Base-by-base conservation (phyloP, 2,888 invertebrate species). In the Ectemnius lituratus region DNA sequence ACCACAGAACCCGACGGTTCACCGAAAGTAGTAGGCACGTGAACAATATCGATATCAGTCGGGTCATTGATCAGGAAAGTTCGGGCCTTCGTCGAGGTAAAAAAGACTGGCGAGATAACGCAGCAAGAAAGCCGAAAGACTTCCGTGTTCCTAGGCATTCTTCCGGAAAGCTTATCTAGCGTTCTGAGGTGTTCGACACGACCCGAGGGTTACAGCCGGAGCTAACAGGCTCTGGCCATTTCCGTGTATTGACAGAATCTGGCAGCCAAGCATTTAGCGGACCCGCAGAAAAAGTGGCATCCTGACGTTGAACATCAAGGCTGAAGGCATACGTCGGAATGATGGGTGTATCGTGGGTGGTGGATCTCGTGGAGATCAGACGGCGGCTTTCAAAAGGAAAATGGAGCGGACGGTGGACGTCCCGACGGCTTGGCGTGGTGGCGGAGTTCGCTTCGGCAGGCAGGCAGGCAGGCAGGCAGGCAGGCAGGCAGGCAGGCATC, bases 361-460 rank as follows among this genome's bases (percentile, higher is more conserved):
- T 37, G 37, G 37, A 37, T 37, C 37, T 37, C 37, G 37, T 1
- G 1, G 52, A n/a, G 18, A 45, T 8, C 37, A 18, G 20, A 66
- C 37, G 37, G 37, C 37, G 37, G 37, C 37, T 37, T 37, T 37
- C 37, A 37, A 4, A 8, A 57, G 63, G 58, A 72, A 75, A 76
- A 76, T 69, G 45, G 62, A 64, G 68, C 52, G 68, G 57, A 52
- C 13, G 63, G 66, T 65, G 27, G 28, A 67, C 52, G 62, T 62
- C 23, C 23, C 23, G 23, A 23, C 23, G 23, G 23, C 23, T 61
- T 74, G 28, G 52, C 46, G 62, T 62, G 57, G 64, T 71, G 61
- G 45, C 62, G 18, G 47, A 79, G 65, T 78, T 76, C 77, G 76
- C 76, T 79, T 73, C 78, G 58, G 76, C 75, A 75, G 8, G 8